phyloP scores from a whole-genome alignment of 2,888 invertebrate species.

The Nymphalis urticae region DNA sequence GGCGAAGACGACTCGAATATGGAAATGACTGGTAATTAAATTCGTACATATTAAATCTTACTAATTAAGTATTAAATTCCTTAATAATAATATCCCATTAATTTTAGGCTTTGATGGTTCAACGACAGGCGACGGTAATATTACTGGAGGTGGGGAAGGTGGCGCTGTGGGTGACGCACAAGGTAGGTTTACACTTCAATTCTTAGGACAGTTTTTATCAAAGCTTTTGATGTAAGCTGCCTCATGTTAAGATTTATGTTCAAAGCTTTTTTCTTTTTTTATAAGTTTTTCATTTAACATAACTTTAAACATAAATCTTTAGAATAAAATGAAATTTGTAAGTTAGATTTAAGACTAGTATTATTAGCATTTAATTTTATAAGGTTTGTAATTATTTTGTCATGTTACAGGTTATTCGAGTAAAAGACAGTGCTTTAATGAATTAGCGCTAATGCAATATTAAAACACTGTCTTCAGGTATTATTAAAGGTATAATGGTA shows the following conservation, averaged over 20 bases:
- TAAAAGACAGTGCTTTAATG: conserved; percentile 17
- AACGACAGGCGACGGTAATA: conserved; percentile 76
- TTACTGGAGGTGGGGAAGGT: conserved; percentile 76
- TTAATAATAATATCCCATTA: too few species aligned
- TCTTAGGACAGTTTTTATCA: conserved; percentile 38
- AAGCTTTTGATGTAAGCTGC: conserved; percentile 35
- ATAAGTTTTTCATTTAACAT: background rate
- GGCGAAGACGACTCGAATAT: conserved; percentile 85
- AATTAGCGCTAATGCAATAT: background rate
- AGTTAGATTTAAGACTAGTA: conserved; percentile 48
- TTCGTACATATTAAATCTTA: too few species aligned
- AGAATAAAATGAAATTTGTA: conserved; percentile 76
- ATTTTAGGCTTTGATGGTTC: conserved; percentile 76
- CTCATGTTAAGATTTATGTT: conserved; percentile 39
- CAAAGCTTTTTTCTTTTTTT: conserved; percentile 7
- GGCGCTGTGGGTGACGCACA: conserved; percentile 81
- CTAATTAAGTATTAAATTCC: too few species aligned
- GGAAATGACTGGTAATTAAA: conserved; percentile 80
- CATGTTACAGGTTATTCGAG: conserved; percentile 41
- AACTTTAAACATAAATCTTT: conserved; percentile 47
- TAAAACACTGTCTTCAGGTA: conserved; percentile 3
- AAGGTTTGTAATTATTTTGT: conserved; percentile 37
- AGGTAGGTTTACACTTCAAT: conserved; percentile 74
- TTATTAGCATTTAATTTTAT: conserved; percentile 9
- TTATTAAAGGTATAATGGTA: background rate